Base-by-base conservation (phyloP, 2,888 invertebrate genomes). In the Drosophila suboccidentalis region DNA sequence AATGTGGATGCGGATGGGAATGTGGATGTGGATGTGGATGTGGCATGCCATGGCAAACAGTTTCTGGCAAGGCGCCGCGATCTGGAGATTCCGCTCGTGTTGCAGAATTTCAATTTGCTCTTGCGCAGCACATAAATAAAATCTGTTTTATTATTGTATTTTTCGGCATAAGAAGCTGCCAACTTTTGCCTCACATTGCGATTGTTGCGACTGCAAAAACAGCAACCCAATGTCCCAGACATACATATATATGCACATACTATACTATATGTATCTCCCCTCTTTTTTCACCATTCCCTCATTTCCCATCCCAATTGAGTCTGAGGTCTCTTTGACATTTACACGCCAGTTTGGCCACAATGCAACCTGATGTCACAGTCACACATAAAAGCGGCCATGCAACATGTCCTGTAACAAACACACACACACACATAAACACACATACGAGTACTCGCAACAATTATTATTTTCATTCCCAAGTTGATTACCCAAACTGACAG, bases 121-220 rank as follows among this genome's bases (percentile, higher is more conserved):
- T 71, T 77, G 72, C 79, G 79, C 75, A 75, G 79, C 79, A 76
- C 79, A 87, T 85, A 85, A 85, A 85, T 85, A 87, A 85, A 87
- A 87, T 82, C 80, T 70, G 75, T 82, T 87, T 82, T 85, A 85
- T 87, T 87, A 75, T 82, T 82, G 70, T 68, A 75, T 82, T 82
- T 72, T 68, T 60, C 49, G 53, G 51, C 51, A 69, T 26, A 58
- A 67, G 67, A 61, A 59, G 81, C 74, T 77, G 84, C 79, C 82
- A 80, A 86, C 58, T 65, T 47, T 49, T 64, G 68, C 50, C 36
- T 19, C 66, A 69, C 38, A 41, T 32, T 39, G 50, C 34, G 44
- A 57, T 26, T 26, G 38, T 26, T 26, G 38, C 17, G 38, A 6
- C 51, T 19, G 22, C 44, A 41, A 53, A 53, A 50, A 49, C 50